Conservation (phyloP, 2,797 vertebrate species). For the Sitta carolinensis region DNA sequence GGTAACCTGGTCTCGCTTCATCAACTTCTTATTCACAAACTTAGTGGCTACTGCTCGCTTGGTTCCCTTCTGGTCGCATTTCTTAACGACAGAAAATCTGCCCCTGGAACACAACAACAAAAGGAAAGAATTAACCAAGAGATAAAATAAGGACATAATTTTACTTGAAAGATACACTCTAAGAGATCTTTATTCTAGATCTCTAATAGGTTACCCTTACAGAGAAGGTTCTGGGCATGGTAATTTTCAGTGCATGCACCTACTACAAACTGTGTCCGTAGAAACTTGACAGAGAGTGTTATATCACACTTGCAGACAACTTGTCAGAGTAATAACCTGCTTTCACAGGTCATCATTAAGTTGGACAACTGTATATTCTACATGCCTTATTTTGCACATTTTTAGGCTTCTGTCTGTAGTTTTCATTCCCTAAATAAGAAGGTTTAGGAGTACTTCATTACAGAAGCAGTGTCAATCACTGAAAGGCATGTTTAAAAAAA, state of each 20-base stretch:
- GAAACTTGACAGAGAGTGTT: background rate
- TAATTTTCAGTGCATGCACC: background rate
- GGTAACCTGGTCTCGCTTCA: constrained; percentile 94
- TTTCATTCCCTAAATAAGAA: background rate
- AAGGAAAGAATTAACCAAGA: background rate
- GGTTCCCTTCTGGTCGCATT: constrained; percentile 91
- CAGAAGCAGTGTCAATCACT: background rate
- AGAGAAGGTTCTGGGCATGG: background rate
- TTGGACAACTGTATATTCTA: background rate
- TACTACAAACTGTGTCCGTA: background rate
- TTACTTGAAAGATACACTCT: background rate
- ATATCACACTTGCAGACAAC: background rate
- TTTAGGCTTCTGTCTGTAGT: background rate
- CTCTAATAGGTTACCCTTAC: background rate
- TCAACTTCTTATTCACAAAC: constrained; percentile 97
- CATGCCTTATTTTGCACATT: background rate
- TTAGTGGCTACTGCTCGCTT: constrained; percentile 92
- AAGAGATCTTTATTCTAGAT: background rate
- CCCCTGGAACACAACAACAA: constrained; percentile 78
- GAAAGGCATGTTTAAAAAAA: background rate
- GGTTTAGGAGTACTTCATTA: background rate
- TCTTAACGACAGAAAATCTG: constrained; percentile 95
- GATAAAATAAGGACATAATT: background rate
- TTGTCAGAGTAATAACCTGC: background rate
- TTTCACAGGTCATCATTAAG: background rate